Conservation (phyloP, 2,888 invertebrate genomes). For the Limnephilus marmoratus region DNA sequence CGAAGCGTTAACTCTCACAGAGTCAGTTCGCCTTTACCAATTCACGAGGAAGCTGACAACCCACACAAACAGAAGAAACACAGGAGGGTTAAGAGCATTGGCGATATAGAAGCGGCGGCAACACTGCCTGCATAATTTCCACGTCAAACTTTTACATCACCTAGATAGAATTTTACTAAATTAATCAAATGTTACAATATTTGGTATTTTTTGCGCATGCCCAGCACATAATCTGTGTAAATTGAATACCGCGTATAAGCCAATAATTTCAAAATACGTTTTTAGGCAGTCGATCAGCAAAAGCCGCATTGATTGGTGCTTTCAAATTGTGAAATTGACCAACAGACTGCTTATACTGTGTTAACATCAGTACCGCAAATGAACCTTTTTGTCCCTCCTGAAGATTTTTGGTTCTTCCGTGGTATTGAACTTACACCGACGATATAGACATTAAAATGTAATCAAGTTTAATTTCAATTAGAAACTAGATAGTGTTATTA, state of each 20-base stretch:
- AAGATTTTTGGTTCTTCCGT: too few species aligned
- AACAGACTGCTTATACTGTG: too few species aligned
- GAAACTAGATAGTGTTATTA: not conserved
- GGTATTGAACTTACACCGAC: too few species aligned
- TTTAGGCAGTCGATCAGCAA: too few species aligned
- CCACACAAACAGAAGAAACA: conserved; percentile 77
- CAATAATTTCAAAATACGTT: too few species aligned
- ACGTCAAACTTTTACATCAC: not conserved
- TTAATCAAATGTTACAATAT: not conserved
- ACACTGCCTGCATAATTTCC: conserved; percentile 71
- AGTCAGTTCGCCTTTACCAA: conserved; percentile 75
- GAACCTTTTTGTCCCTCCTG: too few species aligned
- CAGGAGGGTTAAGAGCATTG: conserved; percentile 84
- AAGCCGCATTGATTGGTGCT: too few species aligned
- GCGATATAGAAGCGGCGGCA: conserved; percentile 82
- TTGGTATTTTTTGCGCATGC: conserved; percentile 12
- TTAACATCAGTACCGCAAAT: too few species aligned
- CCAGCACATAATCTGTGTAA: not conserved
- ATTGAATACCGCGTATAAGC: too few species aligned
- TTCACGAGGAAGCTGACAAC: conserved; percentile 74
- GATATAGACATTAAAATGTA: not conserved
- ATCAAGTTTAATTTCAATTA: not conserved
- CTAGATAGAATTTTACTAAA: conserved; percentile 20
- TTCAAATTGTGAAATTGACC: too few species aligned
- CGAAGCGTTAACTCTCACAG: conserved; percentile 74